Evolutionary conservation across 2,797 vertebrate species (phyloP).

Genomic region (Chrosomus eos): DNA sequence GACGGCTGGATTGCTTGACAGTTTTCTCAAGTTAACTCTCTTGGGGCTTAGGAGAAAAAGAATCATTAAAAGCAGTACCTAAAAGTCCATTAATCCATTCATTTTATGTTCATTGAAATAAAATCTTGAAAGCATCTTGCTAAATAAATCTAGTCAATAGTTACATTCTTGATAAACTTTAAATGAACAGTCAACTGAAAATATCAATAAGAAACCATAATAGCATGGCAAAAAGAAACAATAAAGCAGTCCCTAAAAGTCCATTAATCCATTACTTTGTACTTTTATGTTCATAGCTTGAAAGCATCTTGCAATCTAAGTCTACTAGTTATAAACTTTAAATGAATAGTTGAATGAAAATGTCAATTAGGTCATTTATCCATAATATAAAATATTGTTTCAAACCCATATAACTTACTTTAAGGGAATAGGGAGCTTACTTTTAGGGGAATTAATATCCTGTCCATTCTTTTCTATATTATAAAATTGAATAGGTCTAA

Average conservation of each 20-base stretch:
- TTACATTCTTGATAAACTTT: neutral
- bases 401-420: neutral
- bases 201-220: neutral
- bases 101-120: neutral
- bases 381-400: too few species aligned
- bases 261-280: neutral
- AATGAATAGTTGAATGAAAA: neutral
- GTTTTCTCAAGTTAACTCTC: slow-evolving; percentile 3
- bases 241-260: neutral
- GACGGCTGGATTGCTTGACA: neutral
- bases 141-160: neutral
- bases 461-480: neutral
- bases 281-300: neutral
- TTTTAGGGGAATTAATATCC: too few species aligned
- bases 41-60: neutral
- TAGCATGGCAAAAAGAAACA: neutral
- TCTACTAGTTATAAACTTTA: neutral
- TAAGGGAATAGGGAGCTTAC: too few species aligned
- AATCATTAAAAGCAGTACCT: neutral
- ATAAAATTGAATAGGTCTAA: neutral
- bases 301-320: neutral
- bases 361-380: neutral
- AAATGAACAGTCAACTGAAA: neutral
- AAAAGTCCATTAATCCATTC: neutral
- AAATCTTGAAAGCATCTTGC: neutral